These are phyloP conservation scores for Augiades crinisus DNA, from an alignment of 2,888 invertebrate genomes.

Conservation along the genomic window DNA sequence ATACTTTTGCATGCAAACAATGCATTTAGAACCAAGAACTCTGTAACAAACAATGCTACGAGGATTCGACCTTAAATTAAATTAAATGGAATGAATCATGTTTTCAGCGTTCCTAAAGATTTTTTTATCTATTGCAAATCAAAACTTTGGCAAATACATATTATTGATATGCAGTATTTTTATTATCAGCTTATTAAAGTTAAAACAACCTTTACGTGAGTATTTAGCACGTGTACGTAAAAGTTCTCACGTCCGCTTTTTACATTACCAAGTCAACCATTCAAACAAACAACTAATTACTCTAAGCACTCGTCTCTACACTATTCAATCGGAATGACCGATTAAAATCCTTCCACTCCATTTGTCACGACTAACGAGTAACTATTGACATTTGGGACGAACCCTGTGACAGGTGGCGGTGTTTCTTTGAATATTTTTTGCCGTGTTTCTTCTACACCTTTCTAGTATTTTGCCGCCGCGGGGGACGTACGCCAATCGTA, in stretches of 20 bases:
- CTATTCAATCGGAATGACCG: conserved; percentile 4
- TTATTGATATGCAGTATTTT: no score
- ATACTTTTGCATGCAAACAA: no score
- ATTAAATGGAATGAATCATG: no score
- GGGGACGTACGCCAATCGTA: conserved; percentile 30
- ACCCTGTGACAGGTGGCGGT: neutral
- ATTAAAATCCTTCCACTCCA: conserved; percentile 36
- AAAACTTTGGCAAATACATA: no score
- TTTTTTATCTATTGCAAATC: no score
- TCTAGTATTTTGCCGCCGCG: conserved; percentile 33
- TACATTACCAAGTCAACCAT: neutral
- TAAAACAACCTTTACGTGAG: no score
- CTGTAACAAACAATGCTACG: no score
- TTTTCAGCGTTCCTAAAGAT: no score
- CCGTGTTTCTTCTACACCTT: conserved; percentile 39
- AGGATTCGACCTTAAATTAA: no score
- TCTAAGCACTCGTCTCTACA: neutral
- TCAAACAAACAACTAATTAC: neutral
- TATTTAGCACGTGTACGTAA: neutral
- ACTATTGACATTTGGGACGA: conserved; percentile 29
- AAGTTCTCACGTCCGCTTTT: neutral
- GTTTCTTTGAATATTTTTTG: conserved; percentile 24
- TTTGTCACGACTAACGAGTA: conserved; percentile 41
- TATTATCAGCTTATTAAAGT: no score
- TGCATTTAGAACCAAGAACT: no score